Evolutionary conservation across 2,888 invertebrate genomes (phyloP), one percentile per base, ranked within the genome.

Genomic region (Leptinotarsa peninsularis): DNA sequence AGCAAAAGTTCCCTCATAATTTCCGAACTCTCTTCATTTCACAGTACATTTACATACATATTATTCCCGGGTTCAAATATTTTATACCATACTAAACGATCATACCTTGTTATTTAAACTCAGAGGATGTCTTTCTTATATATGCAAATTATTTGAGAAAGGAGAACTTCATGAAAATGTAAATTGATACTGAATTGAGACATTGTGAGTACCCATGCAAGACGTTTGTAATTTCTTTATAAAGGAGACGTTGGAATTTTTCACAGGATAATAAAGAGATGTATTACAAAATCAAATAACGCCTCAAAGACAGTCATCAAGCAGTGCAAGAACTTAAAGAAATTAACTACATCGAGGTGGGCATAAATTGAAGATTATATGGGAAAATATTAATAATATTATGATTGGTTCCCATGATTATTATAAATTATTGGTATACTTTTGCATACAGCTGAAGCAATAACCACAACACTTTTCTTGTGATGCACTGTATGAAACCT

Each of bases 41-140:
- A 74, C 72, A 76, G 72, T 72, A 77, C 79, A 82, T 84, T 84
- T 82, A 80, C 83, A 84, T 84, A 82, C 75, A 82, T 83, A 84
- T 84, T 83, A 83, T 82, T 80, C 79, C 77, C 78, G 63, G 70
- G 79, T 74, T 80, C 73, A 75, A 78, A 78, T 80, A 78, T 82
- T 82, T 83, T 81, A 79, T 74, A 78, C 78, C 70, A 69, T 74
- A 77, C 60, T 76, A 80, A 74, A 72, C 74, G 72, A 73, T 72
- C 73, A 66, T 68, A 63, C 70, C 70, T 50, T 52, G 73, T 74
- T 75, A 77, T 74, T 77, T 73, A 71, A 77, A 69, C 33, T 75
- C 23, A 18, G 66, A 67, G 54, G 56, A 54, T 72, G 76, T 76
- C 74, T 76, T 74, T 74, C 74, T 76, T 76, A 74, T 76, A 67